Conservation (phyloP, 1,140 invertebrate genomes). For the Zophobas morio region DNA sequence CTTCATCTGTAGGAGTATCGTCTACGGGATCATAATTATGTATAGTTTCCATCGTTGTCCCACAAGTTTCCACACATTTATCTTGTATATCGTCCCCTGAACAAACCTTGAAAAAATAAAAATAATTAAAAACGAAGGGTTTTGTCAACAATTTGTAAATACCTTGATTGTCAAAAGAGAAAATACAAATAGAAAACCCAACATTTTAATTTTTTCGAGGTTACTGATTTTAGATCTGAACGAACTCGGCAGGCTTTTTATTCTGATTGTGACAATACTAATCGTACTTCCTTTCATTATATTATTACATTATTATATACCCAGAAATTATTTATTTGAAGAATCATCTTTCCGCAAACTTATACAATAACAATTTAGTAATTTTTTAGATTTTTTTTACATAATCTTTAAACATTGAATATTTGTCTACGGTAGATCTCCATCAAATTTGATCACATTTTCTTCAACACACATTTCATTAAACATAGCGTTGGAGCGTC, state of each 20-base stretch:
- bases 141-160: background rate
- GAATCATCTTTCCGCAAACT: too few relatives aligned
- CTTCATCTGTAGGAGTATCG: background rate
- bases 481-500: conserved; percentile 4
- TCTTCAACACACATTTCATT: background rate
- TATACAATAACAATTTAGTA: background rate
- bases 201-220: too few relatives aligned
- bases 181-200: too few relatives aligned
- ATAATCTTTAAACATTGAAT: background rate
- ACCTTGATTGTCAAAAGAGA: too few relatives aligned
- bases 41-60: background rate
- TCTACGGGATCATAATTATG: background rate
- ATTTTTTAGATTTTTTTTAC: background rate
- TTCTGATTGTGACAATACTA: too few relatives aligned
- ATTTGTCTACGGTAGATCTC: background rate
- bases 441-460: background rate
- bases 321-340: too few relatives aligned
- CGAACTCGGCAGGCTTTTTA: too few relatives aligned
- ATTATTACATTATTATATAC: too few relatives aligned
- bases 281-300: too few relatives aligned
- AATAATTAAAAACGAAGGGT: background rate
- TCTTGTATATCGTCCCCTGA: background rate
- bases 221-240: too few relatives aligned
- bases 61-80: background rate
- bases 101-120: background rate